Evolutionary conservation across 2,113 vertebrate species (phyloP).

Genomic region (Phocoena phocoena): DNA sequence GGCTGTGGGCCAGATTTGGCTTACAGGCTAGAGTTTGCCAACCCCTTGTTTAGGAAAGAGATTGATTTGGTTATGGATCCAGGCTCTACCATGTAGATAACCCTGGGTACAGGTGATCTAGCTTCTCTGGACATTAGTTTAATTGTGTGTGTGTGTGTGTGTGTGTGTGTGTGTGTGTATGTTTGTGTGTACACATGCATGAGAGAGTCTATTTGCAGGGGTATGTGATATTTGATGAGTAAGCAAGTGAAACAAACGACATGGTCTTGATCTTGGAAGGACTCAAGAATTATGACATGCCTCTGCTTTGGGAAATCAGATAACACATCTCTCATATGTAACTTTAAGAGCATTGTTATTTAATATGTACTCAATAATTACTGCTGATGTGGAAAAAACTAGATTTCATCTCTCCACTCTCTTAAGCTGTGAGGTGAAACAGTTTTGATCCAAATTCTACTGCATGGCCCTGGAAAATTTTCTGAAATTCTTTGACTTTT

Average conservation of each 20-base stretch:
- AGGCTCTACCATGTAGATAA: background rate
- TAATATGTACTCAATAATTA: background rate
- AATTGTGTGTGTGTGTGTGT: background rate
- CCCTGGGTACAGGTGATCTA: background rate
- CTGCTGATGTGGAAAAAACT: background rate
- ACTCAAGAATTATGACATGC: background rate
- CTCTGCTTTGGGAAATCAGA: background rate
- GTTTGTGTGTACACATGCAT: background rate
- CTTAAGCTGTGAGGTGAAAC: background rate
- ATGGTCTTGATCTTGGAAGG: background rate
- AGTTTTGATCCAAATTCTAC: conserved; percentile 5
- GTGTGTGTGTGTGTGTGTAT: background rate
- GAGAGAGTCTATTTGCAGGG: background rate
- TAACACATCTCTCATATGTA: background rate
- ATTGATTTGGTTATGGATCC: background rate
- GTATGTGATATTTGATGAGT: background rate
- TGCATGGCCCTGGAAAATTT: background rate
- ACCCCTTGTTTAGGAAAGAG: background rate
- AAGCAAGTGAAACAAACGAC: background rate
- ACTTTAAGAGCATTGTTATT: background rate
- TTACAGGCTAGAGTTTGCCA: background rate
- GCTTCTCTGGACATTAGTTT: background rate
- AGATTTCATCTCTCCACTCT: background rate
- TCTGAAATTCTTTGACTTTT: background rate
- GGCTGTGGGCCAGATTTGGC: background rate